phyloP scores from a whole-genome alignment of 1,140 invertebrate species.

The Triops cancriformis region DNA sequence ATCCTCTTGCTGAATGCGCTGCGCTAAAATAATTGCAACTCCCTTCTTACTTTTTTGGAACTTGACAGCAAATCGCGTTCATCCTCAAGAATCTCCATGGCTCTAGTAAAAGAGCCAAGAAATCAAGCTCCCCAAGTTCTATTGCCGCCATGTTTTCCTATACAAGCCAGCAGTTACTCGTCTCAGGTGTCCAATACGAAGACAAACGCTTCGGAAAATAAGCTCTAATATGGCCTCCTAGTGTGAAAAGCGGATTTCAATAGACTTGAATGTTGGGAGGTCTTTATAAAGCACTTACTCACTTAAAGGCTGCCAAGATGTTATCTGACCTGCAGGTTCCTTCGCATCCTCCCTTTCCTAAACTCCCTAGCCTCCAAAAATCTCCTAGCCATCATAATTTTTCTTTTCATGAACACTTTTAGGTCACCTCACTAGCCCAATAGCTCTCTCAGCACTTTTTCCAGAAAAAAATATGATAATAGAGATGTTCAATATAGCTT shows the following conservation, averaged over 20 bases:
- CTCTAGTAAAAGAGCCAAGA: background rate
- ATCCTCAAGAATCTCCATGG: background rate
- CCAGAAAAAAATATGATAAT: too few relatives aligned
- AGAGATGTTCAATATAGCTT: too few relatives aligned
- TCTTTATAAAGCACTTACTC: slow-evolving; percentile 14
- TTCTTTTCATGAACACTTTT: too few relatives aligned
- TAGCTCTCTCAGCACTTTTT: too few relatives aligned
- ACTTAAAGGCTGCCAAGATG: background rate
- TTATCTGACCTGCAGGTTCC: background rate
- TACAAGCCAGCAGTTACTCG: background rate
- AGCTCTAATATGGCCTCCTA: background rate
- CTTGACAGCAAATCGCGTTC: too few relatives aligned
- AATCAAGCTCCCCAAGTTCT: background rate
- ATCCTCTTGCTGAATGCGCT: background rate
- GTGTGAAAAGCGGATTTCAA: slow-evolving; percentile 1
- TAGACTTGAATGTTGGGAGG: slow-evolving; percentile 13
- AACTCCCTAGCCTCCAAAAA: background rate
- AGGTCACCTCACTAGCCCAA: too few relatives aligned
- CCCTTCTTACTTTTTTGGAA: too few relatives aligned
- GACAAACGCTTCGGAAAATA: background rate
- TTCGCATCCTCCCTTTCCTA: background rate
- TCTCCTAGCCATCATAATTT: background rate
- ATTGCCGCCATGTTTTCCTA: background rate
- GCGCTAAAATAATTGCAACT: too few relatives aligned
- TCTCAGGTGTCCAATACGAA: background rate